These are phyloP conservation scores for Plecotus auritus DNA, from an alignment of 2,113 vertebrate species.

Conservation along the genomic window DNA sequence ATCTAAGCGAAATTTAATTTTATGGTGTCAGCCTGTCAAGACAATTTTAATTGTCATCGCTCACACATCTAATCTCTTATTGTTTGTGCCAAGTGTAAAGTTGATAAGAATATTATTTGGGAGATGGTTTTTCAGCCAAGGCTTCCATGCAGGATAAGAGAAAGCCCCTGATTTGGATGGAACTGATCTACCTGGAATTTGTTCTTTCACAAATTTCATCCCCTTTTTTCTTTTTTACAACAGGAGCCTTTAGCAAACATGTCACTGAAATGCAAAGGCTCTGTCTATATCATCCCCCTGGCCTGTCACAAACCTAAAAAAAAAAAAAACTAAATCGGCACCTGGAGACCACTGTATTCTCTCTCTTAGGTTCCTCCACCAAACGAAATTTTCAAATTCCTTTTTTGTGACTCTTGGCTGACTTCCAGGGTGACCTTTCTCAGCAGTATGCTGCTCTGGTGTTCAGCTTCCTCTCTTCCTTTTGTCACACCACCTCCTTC, in stretches of 20 bases:
- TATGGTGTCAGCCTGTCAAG: not conserved
- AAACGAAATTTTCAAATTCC: not conserved
- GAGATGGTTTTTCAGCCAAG: not conserved
- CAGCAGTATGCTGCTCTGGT: not conserved
- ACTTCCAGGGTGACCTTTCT: not conserved
- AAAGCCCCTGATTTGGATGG: not conserved
- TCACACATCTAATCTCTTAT: not conserved
- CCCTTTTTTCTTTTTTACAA: not conserved
- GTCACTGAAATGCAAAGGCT: not conserved
- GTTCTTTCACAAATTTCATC: not conserved
- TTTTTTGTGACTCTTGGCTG: not conserved
- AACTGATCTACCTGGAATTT: not conserved
- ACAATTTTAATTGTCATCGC: conserved; percentile 2
- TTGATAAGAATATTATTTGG: not conserved
- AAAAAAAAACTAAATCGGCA: not conserved
- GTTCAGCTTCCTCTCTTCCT: not conserved
- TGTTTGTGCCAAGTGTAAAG: not conserved
- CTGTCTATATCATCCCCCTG: not conserved
- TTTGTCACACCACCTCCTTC: not conserved
- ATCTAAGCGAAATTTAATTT: not conserved
- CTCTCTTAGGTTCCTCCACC: not conserved
- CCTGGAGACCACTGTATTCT: not conserved
- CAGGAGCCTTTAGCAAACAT: not conserved
- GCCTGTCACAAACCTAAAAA: not conserved
- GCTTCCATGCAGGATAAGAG: not conserved